phyloP scores from a whole-genome alignment of 1,140 invertebrate genomes.

The Monochamus saltuarius region DNA sequence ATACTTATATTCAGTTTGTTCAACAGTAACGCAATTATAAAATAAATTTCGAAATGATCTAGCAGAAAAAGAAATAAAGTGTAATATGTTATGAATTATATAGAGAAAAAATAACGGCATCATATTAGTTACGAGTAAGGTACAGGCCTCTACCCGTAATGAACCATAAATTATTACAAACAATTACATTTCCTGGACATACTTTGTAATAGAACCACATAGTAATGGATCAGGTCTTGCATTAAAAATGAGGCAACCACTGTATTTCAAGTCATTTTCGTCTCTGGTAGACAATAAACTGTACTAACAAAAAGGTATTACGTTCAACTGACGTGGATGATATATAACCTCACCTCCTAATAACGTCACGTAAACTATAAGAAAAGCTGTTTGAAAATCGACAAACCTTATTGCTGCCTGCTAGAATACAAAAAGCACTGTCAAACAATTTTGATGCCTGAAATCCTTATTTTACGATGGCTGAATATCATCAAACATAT shows the following conservation, averaged over 20 bases:
- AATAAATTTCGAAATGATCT: too few relatives aligned
- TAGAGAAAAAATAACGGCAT: too few relatives aligned
- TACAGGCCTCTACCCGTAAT: too few relatives aligned
- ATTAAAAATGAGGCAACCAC: conserved; percentile 18
- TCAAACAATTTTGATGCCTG: background rate
- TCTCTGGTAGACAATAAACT: conserved; percentile 23
- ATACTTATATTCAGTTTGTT: too few relatives aligned
- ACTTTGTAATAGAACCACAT: too few relatives aligned
- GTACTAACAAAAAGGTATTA: conserved; percentile 33
- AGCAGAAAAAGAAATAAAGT: too few relatives aligned
- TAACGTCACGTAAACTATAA: conserved; percentile 46
- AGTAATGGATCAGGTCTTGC: conserved; percentile 1
- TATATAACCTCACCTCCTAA: conserved; percentile 39
- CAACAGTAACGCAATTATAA: too few relatives aligned
- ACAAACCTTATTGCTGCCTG: conserved; percentile 27
- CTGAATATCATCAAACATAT: too few relatives aligned
- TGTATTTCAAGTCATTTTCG: conserved; percentile 25
- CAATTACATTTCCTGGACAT: too few relatives aligned
- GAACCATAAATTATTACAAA: too few relatives aligned
- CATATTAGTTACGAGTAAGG: too few relatives aligned
- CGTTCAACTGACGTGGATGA: conserved; percentile 38
- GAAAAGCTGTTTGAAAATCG: conserved; percentile 37
- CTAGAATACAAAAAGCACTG: conserved; percentile 11
- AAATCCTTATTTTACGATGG: background rate
- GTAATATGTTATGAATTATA: too few relatives aligned